A percentile compares a stretch with the other conserved stretches of the same genome.
Conservation (phyloP, 2,113 vertebrate genomes). For the Eulacestoma nigropectus region DNA sequence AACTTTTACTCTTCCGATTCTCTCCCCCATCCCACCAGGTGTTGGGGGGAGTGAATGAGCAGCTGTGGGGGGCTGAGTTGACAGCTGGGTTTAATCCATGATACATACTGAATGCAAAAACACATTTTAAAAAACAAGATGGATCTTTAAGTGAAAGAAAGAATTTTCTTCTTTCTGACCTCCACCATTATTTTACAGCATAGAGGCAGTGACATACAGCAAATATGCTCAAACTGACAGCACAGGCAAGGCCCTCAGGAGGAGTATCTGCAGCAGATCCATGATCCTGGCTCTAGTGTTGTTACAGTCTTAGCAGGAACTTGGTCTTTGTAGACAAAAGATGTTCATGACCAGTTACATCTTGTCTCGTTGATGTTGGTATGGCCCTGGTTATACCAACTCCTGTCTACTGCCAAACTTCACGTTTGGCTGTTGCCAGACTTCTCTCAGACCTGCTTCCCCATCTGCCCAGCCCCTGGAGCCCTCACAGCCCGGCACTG, state of each 20-base stretch:
- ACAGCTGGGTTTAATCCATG: background rate
- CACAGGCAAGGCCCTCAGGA: background rate
- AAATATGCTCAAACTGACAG: background rate
- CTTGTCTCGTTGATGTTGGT: fast-evolving
- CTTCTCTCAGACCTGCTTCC: too few species aligned
- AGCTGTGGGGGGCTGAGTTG: background rate
- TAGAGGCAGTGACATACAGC: background rate
- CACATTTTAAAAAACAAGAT: background rate
- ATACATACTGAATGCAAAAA: background rate
- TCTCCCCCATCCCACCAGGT: background rate
- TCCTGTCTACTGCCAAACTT: background rate
- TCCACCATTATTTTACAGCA: background rate
- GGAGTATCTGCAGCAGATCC: background rate
- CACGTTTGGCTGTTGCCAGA: background rate
- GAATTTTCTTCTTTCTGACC: background rate
- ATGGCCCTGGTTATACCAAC: background rate
- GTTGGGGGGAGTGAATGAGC: fast-evolving
- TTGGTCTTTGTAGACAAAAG: background rate
- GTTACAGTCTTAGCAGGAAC: background rate
- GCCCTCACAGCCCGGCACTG: fast-evolving
- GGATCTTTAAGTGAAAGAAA: background rate
- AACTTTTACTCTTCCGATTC: fast-evolving
- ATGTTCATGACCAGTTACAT: background rate
- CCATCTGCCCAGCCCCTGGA: too few species aligned
- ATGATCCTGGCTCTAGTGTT: fast-evolving